Evolutionary conservation across 1,140 invertebrate species (phyloP).

Genomic region (Habropoda laboriosa): DNA sequence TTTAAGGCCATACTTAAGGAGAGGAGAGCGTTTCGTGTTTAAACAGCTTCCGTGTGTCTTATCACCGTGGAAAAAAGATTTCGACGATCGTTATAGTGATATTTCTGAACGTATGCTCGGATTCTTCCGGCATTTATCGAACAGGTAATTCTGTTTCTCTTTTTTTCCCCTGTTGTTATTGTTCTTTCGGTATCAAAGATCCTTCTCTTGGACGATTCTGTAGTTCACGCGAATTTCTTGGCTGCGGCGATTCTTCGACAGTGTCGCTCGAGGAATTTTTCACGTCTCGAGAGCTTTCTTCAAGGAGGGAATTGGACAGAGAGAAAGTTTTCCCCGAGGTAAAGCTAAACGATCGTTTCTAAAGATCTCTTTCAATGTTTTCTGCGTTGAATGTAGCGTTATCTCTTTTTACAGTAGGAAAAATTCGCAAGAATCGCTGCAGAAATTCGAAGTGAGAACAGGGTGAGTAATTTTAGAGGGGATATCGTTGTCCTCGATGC

Average conservation of each 20-base stretch:
- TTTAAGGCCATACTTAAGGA: constrained; percentile 65
- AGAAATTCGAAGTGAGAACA: background rate
- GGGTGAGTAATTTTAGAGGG: background rate
- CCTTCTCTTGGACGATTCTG: background rate
- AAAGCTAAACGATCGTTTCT: background rate
- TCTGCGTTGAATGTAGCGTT: background rate
- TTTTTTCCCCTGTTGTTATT: background rate
- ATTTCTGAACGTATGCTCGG: background rate
- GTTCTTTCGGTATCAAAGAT: background rate
- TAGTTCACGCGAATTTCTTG: background rate
- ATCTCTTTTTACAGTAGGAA: background rate
- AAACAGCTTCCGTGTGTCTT: constrained; percentile 4
- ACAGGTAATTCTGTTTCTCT: too few relatives aligned
- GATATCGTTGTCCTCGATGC: background rate
- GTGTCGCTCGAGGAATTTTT: too few relatives aligned
- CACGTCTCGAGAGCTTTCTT: too few relatives aligned
- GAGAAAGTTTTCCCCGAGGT: background rate
- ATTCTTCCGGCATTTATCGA: background rate
- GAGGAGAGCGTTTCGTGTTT: constrained; percentile 39
- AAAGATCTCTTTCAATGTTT: background rate
- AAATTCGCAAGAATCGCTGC: constrained; percentile 6
- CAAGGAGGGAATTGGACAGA: background rate
- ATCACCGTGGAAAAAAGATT: background rate
- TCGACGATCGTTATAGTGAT: background rate
- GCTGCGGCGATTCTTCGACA: constrained; percentile 1